Evolutionary conservation across 2,113 vertebrate genomes (phyloP).

Genomic region (Nematolebias whitei): DNA sequence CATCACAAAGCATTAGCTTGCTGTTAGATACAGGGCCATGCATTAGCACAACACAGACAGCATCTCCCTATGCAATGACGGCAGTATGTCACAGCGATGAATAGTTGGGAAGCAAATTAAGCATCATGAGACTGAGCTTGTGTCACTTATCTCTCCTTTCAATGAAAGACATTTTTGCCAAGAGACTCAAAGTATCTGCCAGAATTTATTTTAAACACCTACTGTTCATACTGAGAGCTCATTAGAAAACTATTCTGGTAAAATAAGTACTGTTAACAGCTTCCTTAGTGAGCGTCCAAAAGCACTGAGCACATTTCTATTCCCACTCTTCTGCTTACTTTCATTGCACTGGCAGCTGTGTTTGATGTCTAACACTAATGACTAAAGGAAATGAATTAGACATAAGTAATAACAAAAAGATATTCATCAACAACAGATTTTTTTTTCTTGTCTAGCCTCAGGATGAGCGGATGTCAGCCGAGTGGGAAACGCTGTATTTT

Average conservation of each 20-base stretch:
- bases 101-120: conserved; percentile 63
- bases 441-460: conserved; percentile 37
- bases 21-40: conserved; percentile 34
- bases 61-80: conserved; percentile 36
- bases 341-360: conserved; percentile 53
- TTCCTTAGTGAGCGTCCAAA: conserved; percentile 58
- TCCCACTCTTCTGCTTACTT: conserved; percentile 11
- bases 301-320: conserved; percentile 43
- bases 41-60: conserved; percentile 57
- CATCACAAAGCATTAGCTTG: conserved; percentile 66
- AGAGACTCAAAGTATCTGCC: conserved; percentile 40
- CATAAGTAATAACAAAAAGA: conserved; percentile 68
- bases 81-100: conserved; percentile 47
- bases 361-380: conserved; percentile 73
- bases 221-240: conserved; percentile 20
- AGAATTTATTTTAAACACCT: conserved; percentile 21
- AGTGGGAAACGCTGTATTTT: conserved; percentile 16
- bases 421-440: conserved; percentile 70
- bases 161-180: conserved; percentile 55
- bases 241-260: conserved; percentile 36
- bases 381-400: conserved; percentile 75
- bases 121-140: conserved; percentile 65
- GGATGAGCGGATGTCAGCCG: conserved; percentile 37
- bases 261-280: conserved; percentile 35
- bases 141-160: conserved; percentile 57